Percentiles rank a stretch among this genome's conserved stretches.
Evolutionary conservation across 2,888 invertebrate genomes (phyloP).

Genomic region (Callosobruchus maculatus): DNA sequence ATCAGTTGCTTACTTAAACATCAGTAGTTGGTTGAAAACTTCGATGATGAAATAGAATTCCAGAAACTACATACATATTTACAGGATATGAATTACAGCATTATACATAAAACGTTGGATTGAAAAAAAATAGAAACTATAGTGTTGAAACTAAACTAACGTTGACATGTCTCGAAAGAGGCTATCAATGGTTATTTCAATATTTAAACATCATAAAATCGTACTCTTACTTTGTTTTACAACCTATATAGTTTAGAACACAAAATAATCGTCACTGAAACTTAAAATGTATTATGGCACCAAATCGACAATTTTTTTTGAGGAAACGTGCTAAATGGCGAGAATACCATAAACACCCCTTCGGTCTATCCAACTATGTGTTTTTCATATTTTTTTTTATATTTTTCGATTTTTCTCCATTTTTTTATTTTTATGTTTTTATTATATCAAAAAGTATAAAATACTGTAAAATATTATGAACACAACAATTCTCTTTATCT

Average conservation of each 20-base stretch:
- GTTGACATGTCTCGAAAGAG: no score
- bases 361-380: not conserved
- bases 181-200: no score
- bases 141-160: no score
- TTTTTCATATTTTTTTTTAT: slow-evolving; percentile 20
- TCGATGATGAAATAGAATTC: no score
- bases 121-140: no score
- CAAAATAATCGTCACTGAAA: slow-evolving; percentile 6
- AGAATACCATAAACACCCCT: not conserved
- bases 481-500: slow-evolving; percentile 51
- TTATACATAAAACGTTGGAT: no score
- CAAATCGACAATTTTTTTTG: not conserved
- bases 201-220: no score
- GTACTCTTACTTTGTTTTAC: not conserved
- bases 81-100: no score
- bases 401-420: slow-evolving; percentile 36
- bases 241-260: not conserved
- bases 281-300: not conserved
- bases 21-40: no score
- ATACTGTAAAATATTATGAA: slow-evolving; percentile 52
- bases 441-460: slow-evolving; percentile 48
- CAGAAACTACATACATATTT: no score
- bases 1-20: no score
- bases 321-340: not conserved
- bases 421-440: slow-evolving; percentile 37